Conservation (phyloP, 2,113 vertebrate genomes). For the Cheirogaleus medius region DNA sequence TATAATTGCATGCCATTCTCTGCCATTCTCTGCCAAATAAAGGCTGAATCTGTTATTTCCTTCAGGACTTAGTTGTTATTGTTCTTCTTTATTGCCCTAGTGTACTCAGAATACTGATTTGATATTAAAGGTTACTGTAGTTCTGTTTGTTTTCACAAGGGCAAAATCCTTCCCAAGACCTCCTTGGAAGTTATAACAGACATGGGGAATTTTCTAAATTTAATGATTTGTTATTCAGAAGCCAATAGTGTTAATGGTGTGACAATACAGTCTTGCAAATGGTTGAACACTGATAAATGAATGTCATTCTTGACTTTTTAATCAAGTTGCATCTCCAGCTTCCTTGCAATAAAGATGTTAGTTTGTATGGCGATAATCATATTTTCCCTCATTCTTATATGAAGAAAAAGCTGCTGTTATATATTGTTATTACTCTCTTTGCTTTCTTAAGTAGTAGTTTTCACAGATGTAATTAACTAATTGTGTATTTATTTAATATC, state of each 20-base stretch:
- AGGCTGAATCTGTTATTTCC: conserved; percentile 76
- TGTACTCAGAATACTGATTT: conserved; percentile 80
- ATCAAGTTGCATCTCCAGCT: neutral
- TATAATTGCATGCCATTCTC: conserved; percentile 78
- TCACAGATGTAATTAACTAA: neutral
- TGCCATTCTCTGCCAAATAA: conserved; percentile 79
- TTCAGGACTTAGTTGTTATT: conserved; percentile 79
- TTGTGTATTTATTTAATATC: neutral
- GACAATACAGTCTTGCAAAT: neutral
- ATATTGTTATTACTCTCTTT: neutral
- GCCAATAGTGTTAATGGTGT: neutral
- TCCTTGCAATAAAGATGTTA: neutral
- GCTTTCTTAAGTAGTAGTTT: conserved; percentile 16
- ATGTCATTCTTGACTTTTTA: conserved; percentile 1
- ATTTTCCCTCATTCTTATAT: neutral
- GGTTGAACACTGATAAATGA: conserved; percentile 10
- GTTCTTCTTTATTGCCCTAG: conserved; percentile 79
- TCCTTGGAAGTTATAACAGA: neutral
- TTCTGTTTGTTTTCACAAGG: conserved; percentile 75
- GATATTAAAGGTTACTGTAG: conserved; percentile 80
- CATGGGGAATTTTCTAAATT: neutral
- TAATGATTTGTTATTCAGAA: conserved; percentile 38
- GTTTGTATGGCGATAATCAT: neutral
- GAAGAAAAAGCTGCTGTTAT: neutral
- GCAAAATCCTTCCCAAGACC: conserved; percentile 17